These are phyloP conservation scores for Pantherophis alleghaniensis DNA, from an alignment of 2,797 vertebrate species.

Conservation along the genomic window DNA sequence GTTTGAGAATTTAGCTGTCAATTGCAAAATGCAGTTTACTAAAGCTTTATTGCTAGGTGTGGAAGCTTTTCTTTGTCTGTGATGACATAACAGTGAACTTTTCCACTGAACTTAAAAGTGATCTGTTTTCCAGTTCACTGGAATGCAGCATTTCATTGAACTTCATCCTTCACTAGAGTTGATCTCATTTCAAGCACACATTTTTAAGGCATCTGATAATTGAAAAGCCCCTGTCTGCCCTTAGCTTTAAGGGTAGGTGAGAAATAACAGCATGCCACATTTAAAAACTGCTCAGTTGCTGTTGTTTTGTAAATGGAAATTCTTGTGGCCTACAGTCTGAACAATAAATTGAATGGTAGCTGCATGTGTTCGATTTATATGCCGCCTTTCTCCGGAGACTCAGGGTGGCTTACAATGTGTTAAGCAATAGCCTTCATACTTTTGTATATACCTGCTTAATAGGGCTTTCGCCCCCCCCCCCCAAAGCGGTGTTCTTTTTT, in stretches of 20 bases:
- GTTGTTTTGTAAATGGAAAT: background rate
- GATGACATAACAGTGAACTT: background rate
- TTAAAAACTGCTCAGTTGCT: background rate
- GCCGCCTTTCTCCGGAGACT: too few species aligned
- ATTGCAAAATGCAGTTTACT: background rate
- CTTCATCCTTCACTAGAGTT: background rate
- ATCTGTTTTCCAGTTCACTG: constrained; percentile 33
- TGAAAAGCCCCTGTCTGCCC: background rate
- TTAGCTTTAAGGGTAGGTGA: background rate
- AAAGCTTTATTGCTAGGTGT: background rate
- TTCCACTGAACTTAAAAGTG: background rate
- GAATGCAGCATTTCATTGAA: background rate
- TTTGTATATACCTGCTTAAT: too few species aligned
- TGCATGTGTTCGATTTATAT: background rate
- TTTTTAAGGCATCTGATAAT: fast-evolving
- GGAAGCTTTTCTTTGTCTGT: background rate
- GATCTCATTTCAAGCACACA: background rate
- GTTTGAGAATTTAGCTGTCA: constrained; percentile 20
- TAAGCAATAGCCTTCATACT: too few species aligned
- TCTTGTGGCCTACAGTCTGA: background rate
- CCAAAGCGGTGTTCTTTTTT: too few species aligned
- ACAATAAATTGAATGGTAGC: background rate
- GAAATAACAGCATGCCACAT: background rate
- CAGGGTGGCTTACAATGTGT: too few species aligned
- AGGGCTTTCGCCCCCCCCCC: too few species aligned